These are phyloP conservation scores for Thunnus maccoyii DNA, from an alignment of 2,113 vertebrate genomes.

Conservation along the genomic window DNA sequence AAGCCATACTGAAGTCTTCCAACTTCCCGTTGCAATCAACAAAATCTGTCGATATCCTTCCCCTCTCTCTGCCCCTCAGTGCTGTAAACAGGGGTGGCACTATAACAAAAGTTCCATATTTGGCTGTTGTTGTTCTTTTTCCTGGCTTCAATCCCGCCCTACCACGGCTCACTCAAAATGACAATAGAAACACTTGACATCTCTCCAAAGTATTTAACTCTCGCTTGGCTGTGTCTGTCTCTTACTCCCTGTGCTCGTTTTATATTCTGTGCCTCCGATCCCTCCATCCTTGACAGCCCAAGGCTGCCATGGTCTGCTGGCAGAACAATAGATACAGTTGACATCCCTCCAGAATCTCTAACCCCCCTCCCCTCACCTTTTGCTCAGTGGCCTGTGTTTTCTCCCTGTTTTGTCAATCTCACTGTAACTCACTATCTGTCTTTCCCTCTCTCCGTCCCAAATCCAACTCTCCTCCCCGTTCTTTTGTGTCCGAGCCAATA, in stretches of 20 bases:
- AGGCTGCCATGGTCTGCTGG: slow-evolving; percentile 54
- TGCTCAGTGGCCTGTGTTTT: slow-evolving; percentile 59
- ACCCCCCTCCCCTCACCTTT: not conserved
- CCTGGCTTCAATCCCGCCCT: slow-evolving; percentile 32
- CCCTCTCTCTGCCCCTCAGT: slow-evolving; percentile 36
- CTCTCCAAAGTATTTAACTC: slow-evolving; percentile 63
- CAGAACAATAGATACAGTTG: slow-evolving; percentile 63
- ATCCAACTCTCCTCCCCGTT: slow-evolving; percentile 35
- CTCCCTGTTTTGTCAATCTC: slow-evolving; percentile 42
- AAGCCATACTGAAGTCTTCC: slow-evolving; percentile 34
- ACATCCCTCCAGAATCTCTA: slow-evolving; percentile 61
- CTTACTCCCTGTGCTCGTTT: slow-evolving; percentile 11
- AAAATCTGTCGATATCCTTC: slow-evolving; percentile 50
- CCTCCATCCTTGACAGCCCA: slow-evolving; percentile 42
- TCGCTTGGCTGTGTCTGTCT: slow-evolving; percentile 45
- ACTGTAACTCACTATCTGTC: slow-evolving; percentile 26
- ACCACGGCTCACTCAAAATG: slow-evolving; percentile 25
- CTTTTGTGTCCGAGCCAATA: slow-evolving; percentile 36
- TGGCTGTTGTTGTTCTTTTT: slow-evolving; percentile 21
- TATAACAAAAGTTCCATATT: slow-evolving; percentile 51
- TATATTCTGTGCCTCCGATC: slow-evolving; percentile 45
- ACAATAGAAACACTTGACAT: slow-evolving; percentile 72
- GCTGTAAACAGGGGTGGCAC: slow-evolving; percentile 41
- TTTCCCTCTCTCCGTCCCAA: slow-evolving; percentile 2
- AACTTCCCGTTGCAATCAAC: slow-evolving; percentile 53